Conservation (phyloP, 2,888 invertebrate species). For the Pollenia amentaria region DNA sequence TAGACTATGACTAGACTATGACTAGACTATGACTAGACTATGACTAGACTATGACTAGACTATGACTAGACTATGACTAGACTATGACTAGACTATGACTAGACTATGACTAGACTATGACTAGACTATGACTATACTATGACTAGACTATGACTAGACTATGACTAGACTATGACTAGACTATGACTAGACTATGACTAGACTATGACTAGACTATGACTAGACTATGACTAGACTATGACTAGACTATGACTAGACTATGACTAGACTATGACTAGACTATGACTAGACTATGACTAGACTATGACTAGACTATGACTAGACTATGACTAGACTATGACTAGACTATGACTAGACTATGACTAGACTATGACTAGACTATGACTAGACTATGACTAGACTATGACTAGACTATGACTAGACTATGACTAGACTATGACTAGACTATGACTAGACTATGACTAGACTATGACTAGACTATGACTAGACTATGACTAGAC, state of each 20-base stretch:
- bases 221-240: too few relatives aligned
- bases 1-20: neutral
- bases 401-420: conserved; percentile 1
- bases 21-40: conserved; percentile 8
- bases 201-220: too few relatives aligned
- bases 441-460: conserved; percentile 1
- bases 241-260: too few relatives aligned
- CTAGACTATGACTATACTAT: neutral
- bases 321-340: conserved; percentile 1
- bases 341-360: conserved; percentile 1
- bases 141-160: neutral
- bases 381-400: conserved; percentile 1
- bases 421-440: conserved; percentile 1
- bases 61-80: neutral
- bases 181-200: too few relatives aligned
- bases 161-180: neutral
- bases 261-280: too few relatives aligned
- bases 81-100: neutral
- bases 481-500: conserved; percentile 1
- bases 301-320: neutral
- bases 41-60: neutral
- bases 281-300: too few relatives aligned
- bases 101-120: conserved; percentile 3
- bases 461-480: conserved; percentile 1
- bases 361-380: conserved; percentile 1